phyloP scores from a whole-genome alignment of 2,797 vertebrate genomes.

The Poecilia wingei region DNA sequence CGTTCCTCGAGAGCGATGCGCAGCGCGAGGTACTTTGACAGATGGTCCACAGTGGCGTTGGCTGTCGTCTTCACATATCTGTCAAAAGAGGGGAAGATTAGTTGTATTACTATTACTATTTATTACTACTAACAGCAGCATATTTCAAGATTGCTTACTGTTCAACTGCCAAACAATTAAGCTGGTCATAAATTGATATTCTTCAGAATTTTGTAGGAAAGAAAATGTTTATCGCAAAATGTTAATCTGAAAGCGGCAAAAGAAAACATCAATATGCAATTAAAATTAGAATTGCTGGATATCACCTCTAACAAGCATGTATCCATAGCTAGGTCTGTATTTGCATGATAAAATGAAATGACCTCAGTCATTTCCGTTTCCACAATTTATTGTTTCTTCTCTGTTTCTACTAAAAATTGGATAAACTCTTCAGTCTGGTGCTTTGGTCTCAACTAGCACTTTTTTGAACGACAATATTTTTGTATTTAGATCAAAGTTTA shows the following conservation, averaged over 20 bases:
- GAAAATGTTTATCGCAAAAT: neutral
- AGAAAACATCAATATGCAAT: no score
- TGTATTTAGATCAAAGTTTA: no score
- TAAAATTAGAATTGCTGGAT: neutral
- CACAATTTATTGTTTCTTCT: no score
- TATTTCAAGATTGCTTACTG: neutral
- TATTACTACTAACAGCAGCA: no score
- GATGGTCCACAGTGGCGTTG: slow-evolving; percentile 91
- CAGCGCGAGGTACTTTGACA: slow-evolving; percentile 91
- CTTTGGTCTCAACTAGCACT: no score
- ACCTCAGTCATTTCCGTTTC: no score
- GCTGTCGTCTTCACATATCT: slow-evolving; percentile 92
- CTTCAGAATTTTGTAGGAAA: neutral
- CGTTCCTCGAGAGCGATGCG: slow-evolving; percentile 89
- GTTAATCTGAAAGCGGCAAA: neutral
- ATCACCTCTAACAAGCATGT: neutral
- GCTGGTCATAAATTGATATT: neutral
- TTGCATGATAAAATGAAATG: no score
- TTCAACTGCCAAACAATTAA: neutral
- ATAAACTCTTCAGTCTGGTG: no score
- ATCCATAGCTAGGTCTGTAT: no score
- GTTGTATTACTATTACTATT: neutral
- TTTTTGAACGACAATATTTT: no score
- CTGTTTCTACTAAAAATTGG: no score
- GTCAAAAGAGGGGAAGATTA: neutral